Evolutionary conservation across 1,140 invertebrate species (phyloP), one percentile per base, ranked within the genome.

Genomic region (Neoseiulus cucumeris): DNA sequence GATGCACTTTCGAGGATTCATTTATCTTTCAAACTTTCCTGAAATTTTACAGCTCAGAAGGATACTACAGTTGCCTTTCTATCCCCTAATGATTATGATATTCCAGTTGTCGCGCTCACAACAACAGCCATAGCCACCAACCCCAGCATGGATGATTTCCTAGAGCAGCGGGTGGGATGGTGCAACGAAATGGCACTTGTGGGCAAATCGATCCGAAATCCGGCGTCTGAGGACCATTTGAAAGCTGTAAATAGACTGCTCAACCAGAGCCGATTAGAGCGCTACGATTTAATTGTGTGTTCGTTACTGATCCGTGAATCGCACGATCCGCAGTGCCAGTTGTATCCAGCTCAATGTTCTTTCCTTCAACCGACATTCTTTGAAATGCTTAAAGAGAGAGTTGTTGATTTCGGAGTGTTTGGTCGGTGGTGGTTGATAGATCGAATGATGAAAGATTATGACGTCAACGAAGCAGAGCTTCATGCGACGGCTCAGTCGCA

Each of bases 401-500:
- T 59, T 25, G 51, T 59, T 25, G 51, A 59, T 59, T 17, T 59
- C 33, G 51, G 51, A 14, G 25, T 25, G 2, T 59, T 17, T 20
- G 51, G 51, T 29, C 51, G 51, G 33, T 59, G 51, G 51, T 59
- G 51, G 51, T 25, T 25, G 22, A 59, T 59, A 25, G 33, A 59
- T 33, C 33, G 51, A 33, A 59, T 29, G 51, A 59, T 59, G 51
- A 29, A 14, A 14, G 51, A 59, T 9, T 59, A 59, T 33, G 51
- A 59, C 51, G 22, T 59, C 22, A 59, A 59, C 22, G 51, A 59
- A n/a, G 22, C 14, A 14, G 51, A 59, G 22, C 14, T 59, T 25
- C 51, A 5, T 4, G 22, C 33, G 4, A 6, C 33, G 9, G 9
- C 33, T 9, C 9, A 6, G 33, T 4, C 33, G 4, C 33, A 39